These are phyloP conservation scores for Corythornis vintsioides DNA, from an alignment of 2,113 vertebrate species.

Conservation along the genomic window DNA sequence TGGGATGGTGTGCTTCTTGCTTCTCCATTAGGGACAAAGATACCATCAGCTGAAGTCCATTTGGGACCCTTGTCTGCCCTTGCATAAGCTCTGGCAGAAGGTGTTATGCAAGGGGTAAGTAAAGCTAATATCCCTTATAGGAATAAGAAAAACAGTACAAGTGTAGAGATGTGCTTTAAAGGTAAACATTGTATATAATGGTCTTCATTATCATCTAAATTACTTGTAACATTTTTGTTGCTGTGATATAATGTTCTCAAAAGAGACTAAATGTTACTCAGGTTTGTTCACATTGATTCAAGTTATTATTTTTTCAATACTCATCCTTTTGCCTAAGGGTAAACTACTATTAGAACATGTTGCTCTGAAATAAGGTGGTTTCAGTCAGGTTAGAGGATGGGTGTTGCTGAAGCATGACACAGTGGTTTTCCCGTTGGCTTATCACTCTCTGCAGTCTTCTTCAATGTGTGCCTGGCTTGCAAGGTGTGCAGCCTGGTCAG, in stretches of 20 bases:
- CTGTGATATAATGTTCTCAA: not conserved
- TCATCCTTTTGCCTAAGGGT: not conserved
- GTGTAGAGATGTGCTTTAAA: not conserved
- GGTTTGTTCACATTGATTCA: not conserved
- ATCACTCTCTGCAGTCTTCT: not conserved
- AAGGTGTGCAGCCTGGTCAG: fast-evolving
- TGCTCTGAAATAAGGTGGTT: not conserved
- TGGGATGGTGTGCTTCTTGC: not conserved
- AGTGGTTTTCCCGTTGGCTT: fast-evolving
- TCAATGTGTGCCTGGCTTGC: fast-evolving
- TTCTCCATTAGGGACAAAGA: not conserved
- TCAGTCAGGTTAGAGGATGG: not conserved
- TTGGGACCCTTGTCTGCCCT: not conserved
- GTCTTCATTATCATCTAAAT: not conserved
- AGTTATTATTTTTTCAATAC: not conserved
- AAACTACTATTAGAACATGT: not conserved
- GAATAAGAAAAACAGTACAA: not conserved
- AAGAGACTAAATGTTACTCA: not conserved
- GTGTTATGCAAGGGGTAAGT: not conserved
- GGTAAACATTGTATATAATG: not conserved
- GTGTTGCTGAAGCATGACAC: not conserved
- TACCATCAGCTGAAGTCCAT: not conserved
- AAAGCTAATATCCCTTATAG: not conserved
- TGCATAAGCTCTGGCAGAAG: not conserved
- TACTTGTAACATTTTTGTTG: not conserved